Evolutionary conservation across 2,113 vertebrate species (phyloP), one percentile per base, ranked within the genome.

Genomic region (Bambusicola thoracicus): DNA sequence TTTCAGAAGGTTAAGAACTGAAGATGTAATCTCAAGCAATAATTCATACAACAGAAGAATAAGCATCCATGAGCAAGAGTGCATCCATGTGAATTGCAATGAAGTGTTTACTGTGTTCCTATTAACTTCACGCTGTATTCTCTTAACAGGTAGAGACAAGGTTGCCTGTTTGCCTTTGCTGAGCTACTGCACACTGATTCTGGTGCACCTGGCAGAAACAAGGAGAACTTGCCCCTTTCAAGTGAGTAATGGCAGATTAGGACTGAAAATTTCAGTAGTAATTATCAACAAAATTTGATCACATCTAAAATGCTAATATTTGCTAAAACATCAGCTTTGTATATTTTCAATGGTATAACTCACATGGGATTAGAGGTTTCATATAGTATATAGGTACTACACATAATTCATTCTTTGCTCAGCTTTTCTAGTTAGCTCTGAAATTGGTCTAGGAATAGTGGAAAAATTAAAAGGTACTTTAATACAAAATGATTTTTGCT

Each of bases 61-160:
- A 40, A 27, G 16, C 25, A 40, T 29, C 61, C 36, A 63, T 40
- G 40, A 46, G 32, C n/a, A 68, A 73, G 16, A 18, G 46, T 0
- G 0, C 4, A 19, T 46, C 41, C 13, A 46, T 12, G 3, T 4
- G 13, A 15, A 21, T 17, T 49, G 22, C 1, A 0, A 46, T 29
- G 72, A 70, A 59, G 15, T 38, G 32, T 34, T 16, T 34, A 11
- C 2, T 51, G 66, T 51, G 70, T 80, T 25, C 17, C 43, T 6
- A 2, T 2, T 29, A 48, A 16, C 10, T 38, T 10, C 1, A 2
- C 1, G 0, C 25, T 43, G 2, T 1, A 0, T 29, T 80, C 13
- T 46, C 40, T 34, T 19, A 14, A 44, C 36, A 83, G 8, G 4
- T 16, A 32, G 19, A 11, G 38, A 62, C 2, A 4, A 58, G 7